phyloP scores from a whole-genome alignment of 2,888 invertebrate genomes.

The Eupeodes latifasciatus region DNA sequence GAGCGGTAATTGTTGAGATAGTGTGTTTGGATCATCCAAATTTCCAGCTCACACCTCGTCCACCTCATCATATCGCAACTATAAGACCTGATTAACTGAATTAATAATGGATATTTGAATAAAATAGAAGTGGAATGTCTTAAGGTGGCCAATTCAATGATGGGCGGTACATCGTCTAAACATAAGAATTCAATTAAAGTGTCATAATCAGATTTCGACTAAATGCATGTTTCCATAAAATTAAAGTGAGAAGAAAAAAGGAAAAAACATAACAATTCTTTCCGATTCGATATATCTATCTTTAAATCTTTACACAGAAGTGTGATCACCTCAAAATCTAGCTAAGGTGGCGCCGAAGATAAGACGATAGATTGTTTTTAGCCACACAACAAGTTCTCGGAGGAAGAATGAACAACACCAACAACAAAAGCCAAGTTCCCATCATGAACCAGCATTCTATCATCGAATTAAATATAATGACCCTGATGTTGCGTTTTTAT shows the following conservation, averaged over 20 bases:
- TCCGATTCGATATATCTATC: background rate
- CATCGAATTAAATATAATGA: background rate
- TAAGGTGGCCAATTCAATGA: background rate
- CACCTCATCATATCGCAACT: background rate
- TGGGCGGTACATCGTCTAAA: constrained; percentile 16
- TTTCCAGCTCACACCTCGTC: background rate
- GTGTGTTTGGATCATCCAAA: constrained; percentile 24
- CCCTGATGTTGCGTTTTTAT: constrained; percentile 26
- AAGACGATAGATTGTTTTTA: background rate
- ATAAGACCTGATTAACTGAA: background rate
- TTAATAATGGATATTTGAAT: constrained; percentile 8
- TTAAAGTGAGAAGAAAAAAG: background rate
- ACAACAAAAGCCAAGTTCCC: background rate
- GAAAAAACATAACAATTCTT: background rate
- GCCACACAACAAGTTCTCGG: background rate
- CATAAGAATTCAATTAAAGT: constrained; percentile 63
- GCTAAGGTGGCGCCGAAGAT: constrained; percentile 14
- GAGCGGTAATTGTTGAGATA: constrained; percentile 56
- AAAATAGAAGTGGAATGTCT: constrained; percentile 17
- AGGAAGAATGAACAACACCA: background rate
- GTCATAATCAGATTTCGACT: constrained; percentile 39
- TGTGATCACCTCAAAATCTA: constrained; percentile 25
- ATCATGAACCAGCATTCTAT: constrained; percentile 2
- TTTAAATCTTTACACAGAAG: constrained; percentile 21
- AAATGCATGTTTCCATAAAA: constrained; percentile 10